Evolutionary conservation across 1,140 invertebrate genomes (phyloP).

Genomic region (Periplaneta americana): DNA sequence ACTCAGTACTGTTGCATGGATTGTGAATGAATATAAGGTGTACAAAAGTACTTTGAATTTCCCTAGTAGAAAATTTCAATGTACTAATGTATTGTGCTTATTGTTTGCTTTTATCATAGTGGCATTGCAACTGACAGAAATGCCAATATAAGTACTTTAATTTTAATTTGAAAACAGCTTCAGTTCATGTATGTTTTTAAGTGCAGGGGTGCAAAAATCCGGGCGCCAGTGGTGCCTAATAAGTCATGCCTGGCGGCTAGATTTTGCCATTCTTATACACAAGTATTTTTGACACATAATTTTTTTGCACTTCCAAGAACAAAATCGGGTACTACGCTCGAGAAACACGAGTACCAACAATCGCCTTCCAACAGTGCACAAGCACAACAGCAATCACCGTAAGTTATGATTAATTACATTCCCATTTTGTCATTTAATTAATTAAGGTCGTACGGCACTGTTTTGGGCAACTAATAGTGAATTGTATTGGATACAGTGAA

Average conservation of each 20-base stretch:
- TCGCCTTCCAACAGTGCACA: background rate
- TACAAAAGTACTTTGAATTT: background rate
- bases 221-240: background rate
- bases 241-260: background rate
- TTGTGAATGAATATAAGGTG: conserved; percentile 14
- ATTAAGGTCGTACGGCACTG: conserved; percentile 27
- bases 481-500: background rate
- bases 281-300: background rate
- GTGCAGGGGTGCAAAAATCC: background rate
- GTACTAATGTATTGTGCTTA: background rate
- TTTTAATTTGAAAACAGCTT: background rate
- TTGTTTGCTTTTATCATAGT: background rate
- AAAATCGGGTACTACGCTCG: background rate
- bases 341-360: background rate
- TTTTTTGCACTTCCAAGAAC: background rate
- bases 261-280: background rate
- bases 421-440: conserved; percentile 21
- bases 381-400: background rate
- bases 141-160: background rate
- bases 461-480: background rate
- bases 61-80: background rate
- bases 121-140: background rate
- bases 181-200: background rate
- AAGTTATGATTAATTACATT: background rate
- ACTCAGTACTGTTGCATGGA: conserved; percentile 25